Base-by-base conservation (phyloP, 2,888 invertebrate species). In the Drosophila setosimentum region DNA sequence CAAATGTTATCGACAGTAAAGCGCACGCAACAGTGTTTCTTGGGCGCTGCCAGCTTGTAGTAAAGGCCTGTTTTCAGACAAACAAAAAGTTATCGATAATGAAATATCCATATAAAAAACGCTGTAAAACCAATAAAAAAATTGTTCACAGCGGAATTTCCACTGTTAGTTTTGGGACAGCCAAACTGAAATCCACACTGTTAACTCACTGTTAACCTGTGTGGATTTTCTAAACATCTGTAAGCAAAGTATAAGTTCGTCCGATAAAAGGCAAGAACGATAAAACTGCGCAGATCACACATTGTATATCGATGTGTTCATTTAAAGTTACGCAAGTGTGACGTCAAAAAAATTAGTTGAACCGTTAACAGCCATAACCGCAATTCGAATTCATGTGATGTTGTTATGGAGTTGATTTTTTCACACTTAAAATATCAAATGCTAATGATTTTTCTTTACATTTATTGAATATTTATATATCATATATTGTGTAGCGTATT, bases 1-100 rank as follows among this genome's bases (percentile, higher is more conserved):
- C n/a, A 4, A 37, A 53, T 53, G 70, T 50, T 73, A 78, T 78
- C 78, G 78, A 69, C 63, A 63, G 61, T 60, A 70, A 32, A 10
- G 29, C 42, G 60, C 60, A 70, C 69, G 74, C 59, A 78, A 78
- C 66, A 64, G 63, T 78, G 61, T 59, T 54, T 29, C 3, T 24
- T 11, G n/a, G 21, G 27, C 32, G n/a, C n/a, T 27, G 29, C 5
- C 75, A 35, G 29, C 32, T 49, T 11, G n/a, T 51, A 35, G 37
- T 27, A 59, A 7, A 24, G 13, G 24, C 4, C 16, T 45, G 16
- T 24, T 24, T 45, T 24, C 45, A 45, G 45, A 24, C 21, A 0
- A 45, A 8, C 45, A 24, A 45, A 16, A 16, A 3, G 16, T 24
- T 16, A 45, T 45, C 45, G 45, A 45, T 24, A 24, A 24, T 24